Evolutionary conservation across 2,888 invertebrate species (phyloP).

Genomic region (Noctua comes): DNA sequence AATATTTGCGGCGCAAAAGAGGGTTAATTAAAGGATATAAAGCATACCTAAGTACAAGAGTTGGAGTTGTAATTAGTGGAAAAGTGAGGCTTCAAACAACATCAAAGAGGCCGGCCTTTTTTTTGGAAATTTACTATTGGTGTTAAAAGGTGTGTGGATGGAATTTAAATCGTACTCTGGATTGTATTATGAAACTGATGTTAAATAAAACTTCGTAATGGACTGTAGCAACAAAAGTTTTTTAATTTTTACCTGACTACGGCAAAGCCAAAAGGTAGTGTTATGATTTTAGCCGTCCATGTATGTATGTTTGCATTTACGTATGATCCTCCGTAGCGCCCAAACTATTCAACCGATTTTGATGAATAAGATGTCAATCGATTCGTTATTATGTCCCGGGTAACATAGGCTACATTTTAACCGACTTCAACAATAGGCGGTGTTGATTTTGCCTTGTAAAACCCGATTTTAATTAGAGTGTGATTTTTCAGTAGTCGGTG

Average conservation of each 20-base stretch:
- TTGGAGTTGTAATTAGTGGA: constrained; percentile 36
- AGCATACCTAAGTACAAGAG: constrained; percentile 1
- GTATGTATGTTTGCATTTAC: no score
- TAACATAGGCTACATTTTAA: no score
- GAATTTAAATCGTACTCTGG: background rate
- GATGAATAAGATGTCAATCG: no score
- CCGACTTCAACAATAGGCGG: no score
- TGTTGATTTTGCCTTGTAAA: no score
- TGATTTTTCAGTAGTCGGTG: no score
- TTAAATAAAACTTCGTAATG: background rate
- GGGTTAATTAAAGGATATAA: constrained; percentile 38
- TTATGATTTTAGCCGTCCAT: no score
- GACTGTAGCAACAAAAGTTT: background rate
- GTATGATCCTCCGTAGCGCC: no score
- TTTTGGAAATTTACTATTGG: background rate
- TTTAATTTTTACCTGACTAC: background rate
- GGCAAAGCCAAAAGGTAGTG: no score
- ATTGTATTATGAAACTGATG: background rate
- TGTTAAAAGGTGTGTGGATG: background rate
- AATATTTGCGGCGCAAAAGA: constrained; percentile 40
- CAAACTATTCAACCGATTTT: no score
- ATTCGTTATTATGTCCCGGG: no score
- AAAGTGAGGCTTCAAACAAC: background rate
- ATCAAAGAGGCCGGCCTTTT: background rate
- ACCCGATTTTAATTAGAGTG: no score